Conservation (phyloP, 2,888 invertebrate species). For the Apodemia mormo region DNA sequence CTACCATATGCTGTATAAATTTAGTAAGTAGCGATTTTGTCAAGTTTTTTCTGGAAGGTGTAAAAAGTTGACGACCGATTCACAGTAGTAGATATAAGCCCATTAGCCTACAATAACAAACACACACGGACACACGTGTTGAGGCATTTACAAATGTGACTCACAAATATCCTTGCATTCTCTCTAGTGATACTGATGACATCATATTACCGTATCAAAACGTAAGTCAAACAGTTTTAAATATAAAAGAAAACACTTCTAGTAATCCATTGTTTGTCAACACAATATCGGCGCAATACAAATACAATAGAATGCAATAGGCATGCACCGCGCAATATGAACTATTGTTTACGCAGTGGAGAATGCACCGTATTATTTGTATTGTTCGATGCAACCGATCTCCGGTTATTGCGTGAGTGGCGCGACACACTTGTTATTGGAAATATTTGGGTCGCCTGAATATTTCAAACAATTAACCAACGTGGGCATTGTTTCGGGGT, state of each 20-base stretch:
- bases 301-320: not conserved
- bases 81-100: no score
- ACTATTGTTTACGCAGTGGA: not conserved
- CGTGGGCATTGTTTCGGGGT: no score
- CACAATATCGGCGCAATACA: not conserved
- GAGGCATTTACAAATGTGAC: not conserved
- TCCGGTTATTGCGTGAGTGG: not conserved
- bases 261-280: slow-evolving; percentile 12
- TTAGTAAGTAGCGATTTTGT: no score
- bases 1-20: no score
- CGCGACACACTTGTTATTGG: not conserved
- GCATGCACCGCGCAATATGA: not conserved
- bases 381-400: not conserved
- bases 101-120: no score
- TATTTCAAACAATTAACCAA: no score
- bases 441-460: not conserved
- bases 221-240: not conserved
- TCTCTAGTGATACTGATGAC: not conserved
- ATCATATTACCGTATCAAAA: not conserved
- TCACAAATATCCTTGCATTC: not conserved
- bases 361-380: not conserved
- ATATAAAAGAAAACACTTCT: not conserved
- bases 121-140: no score
- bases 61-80: no score
- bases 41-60: no score